These are phyloP conservation scores for Drosophila yooni DNA, from an alignment of 2,888 invertebrate genomes.

Conservation along the genomic window DNA sequence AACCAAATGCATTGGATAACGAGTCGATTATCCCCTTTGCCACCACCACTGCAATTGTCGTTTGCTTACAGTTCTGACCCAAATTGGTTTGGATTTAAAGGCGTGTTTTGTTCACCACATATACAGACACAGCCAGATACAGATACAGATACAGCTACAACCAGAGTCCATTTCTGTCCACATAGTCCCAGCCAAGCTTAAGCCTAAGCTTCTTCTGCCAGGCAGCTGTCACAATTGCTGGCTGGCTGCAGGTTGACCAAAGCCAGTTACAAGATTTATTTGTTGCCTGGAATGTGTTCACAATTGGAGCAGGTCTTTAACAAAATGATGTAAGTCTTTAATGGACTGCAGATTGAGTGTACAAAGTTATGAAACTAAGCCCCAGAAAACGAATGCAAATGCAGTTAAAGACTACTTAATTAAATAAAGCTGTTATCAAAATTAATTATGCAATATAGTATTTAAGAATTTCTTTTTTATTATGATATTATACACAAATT, in stretches of 20 bases:
- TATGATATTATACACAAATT: background rate
- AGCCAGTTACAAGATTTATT: conserved; percentile 42
- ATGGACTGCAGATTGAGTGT: background rate
- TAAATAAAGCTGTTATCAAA: background rate
- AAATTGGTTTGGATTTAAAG: conserved; percentile 63
- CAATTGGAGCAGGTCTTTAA: conserved; percentile 18
- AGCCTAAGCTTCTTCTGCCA: conserved; percentile 45
- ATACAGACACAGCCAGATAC: background rate
- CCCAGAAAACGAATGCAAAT: background rate
- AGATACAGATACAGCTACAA: background rate
- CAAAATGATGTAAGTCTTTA: conserved; percentile 5
- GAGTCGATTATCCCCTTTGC: conserved; percentile 30
- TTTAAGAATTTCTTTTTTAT: background rate
- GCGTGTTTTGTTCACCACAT: conserved; percentile 31
- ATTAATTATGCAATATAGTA: background rate
- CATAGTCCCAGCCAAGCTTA: conserved; percentile 33
- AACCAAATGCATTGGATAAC: conserved; percentile 43
- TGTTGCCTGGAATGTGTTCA: conserved; percentile 23
- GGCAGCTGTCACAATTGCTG: conserved; percentile 52
- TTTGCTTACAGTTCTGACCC: conserved; percentile 53
- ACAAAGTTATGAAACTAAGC: background rate
- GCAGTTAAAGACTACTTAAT: background rate
- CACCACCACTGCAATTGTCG: background rate
- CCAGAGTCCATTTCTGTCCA: background rate
- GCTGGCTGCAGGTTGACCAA: conserved; percentile 49